A percentile compares a stretch with the other conserved stretches of the same genome.
These are phyloP conservation scores for Thymallus thymallus DNA, from an alignment of 2,113 vertebrate species.

Conservation along the genomic window DNA sequence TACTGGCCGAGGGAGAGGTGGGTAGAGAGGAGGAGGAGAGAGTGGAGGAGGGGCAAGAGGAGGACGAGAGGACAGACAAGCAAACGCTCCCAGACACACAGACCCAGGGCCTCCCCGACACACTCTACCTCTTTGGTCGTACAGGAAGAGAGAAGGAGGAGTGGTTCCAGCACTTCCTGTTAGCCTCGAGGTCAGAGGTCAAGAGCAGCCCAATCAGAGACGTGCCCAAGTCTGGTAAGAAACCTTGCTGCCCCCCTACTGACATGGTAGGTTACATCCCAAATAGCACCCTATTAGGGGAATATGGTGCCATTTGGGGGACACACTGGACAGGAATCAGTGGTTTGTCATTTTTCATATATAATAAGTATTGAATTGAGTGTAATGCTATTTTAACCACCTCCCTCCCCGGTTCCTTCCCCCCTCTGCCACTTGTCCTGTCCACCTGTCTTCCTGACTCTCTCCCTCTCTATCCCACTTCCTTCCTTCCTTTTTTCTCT, in stretches of 20 bases:
- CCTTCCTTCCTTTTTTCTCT: neutral
- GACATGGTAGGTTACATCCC: neutral
- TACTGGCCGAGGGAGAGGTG: slow-evolving; percentile 61
- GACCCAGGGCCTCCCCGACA: slow-evolving; percentile 30
- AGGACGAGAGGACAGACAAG: slow-evolving; percentile 40
- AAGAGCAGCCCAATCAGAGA: slow-evolving; percentile 27
- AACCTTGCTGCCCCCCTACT: neutral
- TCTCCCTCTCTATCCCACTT: neutral
- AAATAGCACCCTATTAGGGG: no score
- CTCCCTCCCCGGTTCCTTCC: no score
- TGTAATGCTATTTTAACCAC: no score
- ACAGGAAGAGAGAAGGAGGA: slow-evolving; percentile 85
- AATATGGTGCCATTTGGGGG: no score
- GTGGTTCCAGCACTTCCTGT: slow-evolving; percentile 81
- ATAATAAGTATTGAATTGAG: no score
- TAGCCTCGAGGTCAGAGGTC: slow-evolving; percentile 53
- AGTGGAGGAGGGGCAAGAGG: slow-evolving; percentile 31
- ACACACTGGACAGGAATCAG: no score
- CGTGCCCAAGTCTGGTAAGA: slow-evolving; percentile 66
- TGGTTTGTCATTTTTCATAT: no score
- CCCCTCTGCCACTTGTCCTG: no score
- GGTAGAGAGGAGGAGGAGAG: slow-evolving; percentile 49
- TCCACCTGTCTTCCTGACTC: neutral
- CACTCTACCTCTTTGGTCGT: slow-evolving; percentile 80
- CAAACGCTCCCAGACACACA: neutral